A percentile compares a stretch with the other conserved stretches of the same genome.
Evolutionary conservation across 2,113 vertebrate species (phyloP).

Genomic region (Odontesthes bonariensis): DNA sequence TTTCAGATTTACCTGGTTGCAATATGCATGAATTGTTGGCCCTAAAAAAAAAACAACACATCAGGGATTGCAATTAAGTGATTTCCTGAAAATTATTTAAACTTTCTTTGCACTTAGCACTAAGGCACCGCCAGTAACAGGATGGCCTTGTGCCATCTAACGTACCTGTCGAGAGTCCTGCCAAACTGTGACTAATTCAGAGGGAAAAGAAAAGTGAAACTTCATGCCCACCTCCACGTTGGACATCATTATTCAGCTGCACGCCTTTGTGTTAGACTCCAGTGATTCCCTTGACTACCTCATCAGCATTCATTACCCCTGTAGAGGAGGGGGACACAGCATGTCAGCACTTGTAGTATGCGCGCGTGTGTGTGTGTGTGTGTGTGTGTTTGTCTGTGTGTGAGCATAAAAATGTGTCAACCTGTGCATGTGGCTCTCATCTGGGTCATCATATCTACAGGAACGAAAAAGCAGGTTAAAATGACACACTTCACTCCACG

Average conservation of each 20-base stretch:
- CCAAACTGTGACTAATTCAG: conserved; percentile 3
- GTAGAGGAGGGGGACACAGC: conserved; percentile 32
- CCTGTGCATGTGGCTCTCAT: conserved; percentile 49
- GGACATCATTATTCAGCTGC: conserved; percentile 51
- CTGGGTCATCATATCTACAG: conserved; percentile 74
- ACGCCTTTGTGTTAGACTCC: conserved; percentile 45
- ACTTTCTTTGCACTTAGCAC: background rate
- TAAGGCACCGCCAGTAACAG: conserved; percentile 4
- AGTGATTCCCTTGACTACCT: conserved; percentile 50
- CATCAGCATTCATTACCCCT: conserved; percentile 65
- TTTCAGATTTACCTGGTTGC: too few relatives aligned
- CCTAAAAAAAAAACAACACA: too few relatives aligned
- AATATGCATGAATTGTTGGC: too few relatives aligned
- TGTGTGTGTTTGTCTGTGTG: conserved; percentile 21
- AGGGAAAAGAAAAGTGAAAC: background rate
- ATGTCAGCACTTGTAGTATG: conserved; percentile 41
- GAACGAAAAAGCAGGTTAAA: conserved; percentile 57
- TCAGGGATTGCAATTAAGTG: background rate
- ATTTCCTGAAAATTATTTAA: too few relatives aligned
- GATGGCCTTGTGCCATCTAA: background rate
- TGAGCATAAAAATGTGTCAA: background rate
- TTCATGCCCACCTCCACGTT: conserved; percentile 1
- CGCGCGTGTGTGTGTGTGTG: conserved; percentile 22
- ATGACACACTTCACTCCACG: conserved; percentile 47
- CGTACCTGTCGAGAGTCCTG: background rate